Conservation (phyloP, 1,140 invertebrate genomes). For the Neuroterus valhalla region DNA sequence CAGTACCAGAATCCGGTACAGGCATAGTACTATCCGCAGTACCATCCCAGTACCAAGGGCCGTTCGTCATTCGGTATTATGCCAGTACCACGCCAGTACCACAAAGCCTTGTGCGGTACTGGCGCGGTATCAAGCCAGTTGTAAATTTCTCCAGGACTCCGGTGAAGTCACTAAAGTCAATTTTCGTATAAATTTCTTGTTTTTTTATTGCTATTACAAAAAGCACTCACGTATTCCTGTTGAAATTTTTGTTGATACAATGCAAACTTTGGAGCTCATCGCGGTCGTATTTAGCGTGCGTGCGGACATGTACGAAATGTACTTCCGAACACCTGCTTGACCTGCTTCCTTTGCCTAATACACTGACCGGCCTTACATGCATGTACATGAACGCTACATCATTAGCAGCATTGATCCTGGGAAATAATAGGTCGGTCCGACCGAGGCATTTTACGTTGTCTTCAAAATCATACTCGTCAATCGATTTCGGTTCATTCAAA, state of each 20-base stretch:
- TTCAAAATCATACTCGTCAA: constrained; percentile 23
- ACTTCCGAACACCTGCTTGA: constrained; percentile 29
- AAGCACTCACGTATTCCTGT: not conserved
- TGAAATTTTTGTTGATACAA: constrained; percentile 1
- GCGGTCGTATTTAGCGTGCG: constrained; percentile 18
- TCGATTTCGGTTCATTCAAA: constrained; percentile 21
- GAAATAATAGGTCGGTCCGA: constrained; percentile 17
- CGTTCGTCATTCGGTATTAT: too few species aligned
- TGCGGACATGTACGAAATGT: constrained; percentile 28
- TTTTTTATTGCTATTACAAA: too few species aligned
- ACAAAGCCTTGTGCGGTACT: too few species aligned
- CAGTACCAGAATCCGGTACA: too few species aligned
- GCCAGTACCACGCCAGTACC: too few species aligned
- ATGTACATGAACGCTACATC: constrained; percentile 19
- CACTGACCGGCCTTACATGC: not conserved
- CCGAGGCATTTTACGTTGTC: constrained; percentile 3
- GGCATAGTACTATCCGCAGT: too few species aligned
- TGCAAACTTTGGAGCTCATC: constrained; percentile 8
- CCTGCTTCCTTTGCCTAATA: constrained; percentile 20
- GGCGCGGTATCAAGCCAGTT: too few species aligned
- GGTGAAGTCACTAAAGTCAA: too few species aligned
- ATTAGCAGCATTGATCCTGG: constrained; percentile 28
- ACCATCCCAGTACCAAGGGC: too few species aligned
- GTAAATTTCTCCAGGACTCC: too few species aligned
- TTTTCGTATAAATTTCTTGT: too few species aligned